A percentile compares a stretch with the other conserved stretches of the same genome.
These are phyloP conservation scores for Drosophila emarginata DNA, from an alignment of 2,888 invertebrate genomes.

Conservation along the genomic window DNA sequence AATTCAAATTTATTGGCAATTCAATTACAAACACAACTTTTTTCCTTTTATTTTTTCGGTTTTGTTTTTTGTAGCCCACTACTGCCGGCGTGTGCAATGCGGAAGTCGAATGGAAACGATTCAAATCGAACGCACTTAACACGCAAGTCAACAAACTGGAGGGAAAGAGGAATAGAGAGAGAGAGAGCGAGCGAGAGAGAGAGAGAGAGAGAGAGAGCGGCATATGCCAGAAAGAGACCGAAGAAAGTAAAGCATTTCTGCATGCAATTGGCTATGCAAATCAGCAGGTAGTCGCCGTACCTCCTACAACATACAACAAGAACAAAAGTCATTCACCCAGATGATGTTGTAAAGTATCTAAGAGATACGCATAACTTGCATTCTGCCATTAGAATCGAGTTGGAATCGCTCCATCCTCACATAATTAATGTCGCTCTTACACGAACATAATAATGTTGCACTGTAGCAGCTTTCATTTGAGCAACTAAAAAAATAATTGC, in stretches of 20 bases:
- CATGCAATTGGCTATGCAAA: slow-evolving; percentile 39
- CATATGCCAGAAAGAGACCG: not conserved
- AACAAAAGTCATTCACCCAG: slow-evolving; percentile 35
- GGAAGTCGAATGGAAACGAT: slow-evolving; percentile 62
- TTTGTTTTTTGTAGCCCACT: slow-evolving; percentile 2
- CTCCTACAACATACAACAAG: not conserved
- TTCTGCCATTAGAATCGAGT: slow-evolving; percentile 38
- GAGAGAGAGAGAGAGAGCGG: not conserved
- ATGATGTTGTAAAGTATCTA: slow-evolving; percentile 25
- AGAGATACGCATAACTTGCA: slow-evolving; percentile 38
- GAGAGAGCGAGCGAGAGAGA: not conserved
- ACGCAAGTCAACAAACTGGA: slow-evolving; percentile 56
- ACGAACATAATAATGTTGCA: not conserved
- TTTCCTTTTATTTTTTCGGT: slow-evolving; percentile 23
- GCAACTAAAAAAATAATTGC: slow-evolving; percentile 31
- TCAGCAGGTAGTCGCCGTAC: slow-evolving; percentile 43
- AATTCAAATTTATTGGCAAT: slow-evolving; percentile 60
- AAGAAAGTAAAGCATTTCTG: slow-evolving; percentile 26
- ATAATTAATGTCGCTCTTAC: slow-evolving; percentile 1
- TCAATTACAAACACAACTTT: slow-evolving; percentile 42
- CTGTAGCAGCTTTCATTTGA: slow-evolving; percentile 27
- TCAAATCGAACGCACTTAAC: slow-evolving; percentile 66
- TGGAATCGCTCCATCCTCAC: not conserved
- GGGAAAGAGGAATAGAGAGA: not conserved
- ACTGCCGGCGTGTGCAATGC: slow-evolving; percentile 43